These are phyloP conservation scores for Scatophagus argus DNA, from an alignment of 2,113 vertebrate genomes.

Conservation along the genomic window DNA sequence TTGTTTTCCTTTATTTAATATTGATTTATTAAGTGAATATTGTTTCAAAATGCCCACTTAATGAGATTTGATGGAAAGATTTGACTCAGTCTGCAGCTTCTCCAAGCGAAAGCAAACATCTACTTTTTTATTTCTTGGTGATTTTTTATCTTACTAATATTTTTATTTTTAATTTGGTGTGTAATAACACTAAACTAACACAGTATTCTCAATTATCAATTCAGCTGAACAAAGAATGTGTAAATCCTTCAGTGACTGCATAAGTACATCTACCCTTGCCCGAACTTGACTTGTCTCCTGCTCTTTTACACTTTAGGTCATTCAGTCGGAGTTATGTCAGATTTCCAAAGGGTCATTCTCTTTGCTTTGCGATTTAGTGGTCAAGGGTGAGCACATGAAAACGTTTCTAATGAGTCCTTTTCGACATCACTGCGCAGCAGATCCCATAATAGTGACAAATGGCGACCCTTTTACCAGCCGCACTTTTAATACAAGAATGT, in stretches of 20 bases:
- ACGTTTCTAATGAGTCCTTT: conserved; percentile 87
- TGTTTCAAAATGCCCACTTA: not conserved
- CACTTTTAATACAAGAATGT: conserved; percentile 86
- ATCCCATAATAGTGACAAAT: conserved; percentile 91
- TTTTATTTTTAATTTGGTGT: not conserved
- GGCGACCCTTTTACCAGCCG: conserved; percentile 86
- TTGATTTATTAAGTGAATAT: not conserved
- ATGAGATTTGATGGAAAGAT: not conserved
- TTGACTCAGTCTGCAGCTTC: not conserved
- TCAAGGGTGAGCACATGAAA: conserved; percentile 85
- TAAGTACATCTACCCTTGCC: not conserved
- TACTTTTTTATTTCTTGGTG: not conserved
- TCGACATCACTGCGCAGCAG: conserved; percentile 84
- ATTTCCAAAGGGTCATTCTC: conserved; percentile 81
- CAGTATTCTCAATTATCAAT: not conserved
- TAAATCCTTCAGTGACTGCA: not conserved
- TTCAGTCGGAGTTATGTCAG: conserved; percentile 80
- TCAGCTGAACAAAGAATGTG: not conserved
- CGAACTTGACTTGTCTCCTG: not conserved
- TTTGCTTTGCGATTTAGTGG: conserved; percentile 78
- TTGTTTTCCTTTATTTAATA: not conserved
- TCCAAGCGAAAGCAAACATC: not conserved
- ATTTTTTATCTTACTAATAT: not conserved
- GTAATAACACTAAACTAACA: not conserved
- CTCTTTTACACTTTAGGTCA: not conserved